Conservation (phyloP, 2,797 vertebrate genomes). For the Pseudochirops cupreus region DNA sequence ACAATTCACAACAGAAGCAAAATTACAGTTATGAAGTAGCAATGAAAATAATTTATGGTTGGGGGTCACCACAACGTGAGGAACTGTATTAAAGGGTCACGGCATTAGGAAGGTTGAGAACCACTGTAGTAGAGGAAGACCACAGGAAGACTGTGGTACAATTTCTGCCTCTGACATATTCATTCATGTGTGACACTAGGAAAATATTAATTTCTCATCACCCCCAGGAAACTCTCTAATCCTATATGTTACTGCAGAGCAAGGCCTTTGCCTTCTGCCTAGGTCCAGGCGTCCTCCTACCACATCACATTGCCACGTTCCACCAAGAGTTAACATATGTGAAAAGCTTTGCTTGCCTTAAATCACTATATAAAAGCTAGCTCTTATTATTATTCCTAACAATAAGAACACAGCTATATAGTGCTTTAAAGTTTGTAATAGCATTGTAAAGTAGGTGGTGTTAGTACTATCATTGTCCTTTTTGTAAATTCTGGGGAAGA, state of each 20-base stretch:
- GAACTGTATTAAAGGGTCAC: too few species aligned
- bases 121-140: neutral
- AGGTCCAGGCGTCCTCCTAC: neutral
- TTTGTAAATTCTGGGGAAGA: neutral
- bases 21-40: too few species aligned
- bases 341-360: neutral
- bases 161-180: neutral
- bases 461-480: neutral
- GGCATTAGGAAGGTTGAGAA: too few species aligned
- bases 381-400: neutral
- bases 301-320: neutral
- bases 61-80: too few species aligned
- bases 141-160: neutral
- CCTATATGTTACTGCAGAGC: neutral
- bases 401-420: neutral
- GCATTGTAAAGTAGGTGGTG: neutral
- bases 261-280: neutral
- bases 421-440: neutral
- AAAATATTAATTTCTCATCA: neutral
- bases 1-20: too few species aligned
- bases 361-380: neutral
- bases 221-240: neutral
- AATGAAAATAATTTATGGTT: too few species aligned
- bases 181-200: neutral
- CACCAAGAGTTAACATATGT: neutral